Base-by-base conservation (phyloP, 1,140 invertebrate species). In the Hylaeus volcanicus region DNA sequence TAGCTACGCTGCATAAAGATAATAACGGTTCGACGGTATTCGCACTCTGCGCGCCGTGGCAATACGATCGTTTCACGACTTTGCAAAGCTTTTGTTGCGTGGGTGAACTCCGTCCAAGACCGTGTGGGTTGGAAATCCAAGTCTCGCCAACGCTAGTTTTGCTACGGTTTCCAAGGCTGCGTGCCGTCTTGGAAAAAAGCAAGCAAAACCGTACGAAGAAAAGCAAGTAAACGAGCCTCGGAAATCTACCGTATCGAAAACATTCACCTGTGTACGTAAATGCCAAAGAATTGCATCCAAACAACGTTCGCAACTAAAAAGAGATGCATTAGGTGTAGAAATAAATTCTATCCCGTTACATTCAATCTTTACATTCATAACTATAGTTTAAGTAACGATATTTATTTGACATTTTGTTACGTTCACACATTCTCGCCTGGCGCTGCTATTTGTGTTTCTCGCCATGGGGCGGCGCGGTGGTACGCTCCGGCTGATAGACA, bases 121-220 rank as follows among this genome's bases (percentile, higher is more conserved):
- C 51, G 84, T 45, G 85, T 82, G 41, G 76, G 82, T 73, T 39
- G 82, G 9, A 71, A 69, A 48, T 61, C n/a, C 43, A 9, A 81
- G 72, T 5, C 66, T 81, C 81, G 81, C 78, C 83, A 81, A 86
- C 85, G 79, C 70, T 37, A 61, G 63, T 74, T 88, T 80, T 80
- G 78, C 61, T 86, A 84, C 70, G 77, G 71, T 78, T 86, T 68
- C 82, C 71, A 79, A 79, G 75, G 60, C 37, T 79, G 8, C 14
- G 2, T 63, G 53, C 56, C 1, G 37, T 1, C 26, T 26, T 26
- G 11, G 73, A 55, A 65, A 82, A 53, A 71, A 61, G 45, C 15
- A 15, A n/a, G 14, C 26, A 53, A 77, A 65, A 60, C 11, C 14
- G 26, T 6, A n/a, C 15, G 51, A 14, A 64, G n/a, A 83, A 60